phyloP scores from a whole-genome alignment of 2,797 vertebrate species.

The Menidia menidia region DNA sequence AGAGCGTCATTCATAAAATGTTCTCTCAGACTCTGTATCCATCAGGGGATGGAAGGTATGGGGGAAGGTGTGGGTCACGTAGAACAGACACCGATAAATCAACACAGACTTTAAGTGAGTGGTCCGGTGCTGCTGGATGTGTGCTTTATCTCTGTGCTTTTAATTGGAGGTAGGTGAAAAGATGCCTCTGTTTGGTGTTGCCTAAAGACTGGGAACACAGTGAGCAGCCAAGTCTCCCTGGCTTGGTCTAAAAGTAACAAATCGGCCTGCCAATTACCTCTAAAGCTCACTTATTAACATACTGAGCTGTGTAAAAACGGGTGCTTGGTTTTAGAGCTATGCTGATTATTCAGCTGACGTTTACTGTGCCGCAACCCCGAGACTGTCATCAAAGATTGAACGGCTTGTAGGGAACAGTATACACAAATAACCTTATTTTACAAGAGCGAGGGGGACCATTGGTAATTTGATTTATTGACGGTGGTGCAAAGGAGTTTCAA shows the following conservation, averaged over 20 bases:
- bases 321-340: neutral
- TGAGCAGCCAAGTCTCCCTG: slow-evolving; percentile 1
- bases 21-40: neutral
- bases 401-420: neutral
- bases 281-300: neutral
- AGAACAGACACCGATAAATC: neutral
- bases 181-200: slow-evolving; percentile 6
- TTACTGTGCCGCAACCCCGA: neutral
- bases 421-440: neutral
- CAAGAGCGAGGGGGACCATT: neutral
- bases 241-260: neutral
- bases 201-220: slow-evolving; percentile 10
- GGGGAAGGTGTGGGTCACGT: neutral
- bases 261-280: neutral
- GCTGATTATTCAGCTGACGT: neutral
- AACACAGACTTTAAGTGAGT: neutral
- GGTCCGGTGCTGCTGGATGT: neutral
- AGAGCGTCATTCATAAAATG: slow-evolving; percentile 5
- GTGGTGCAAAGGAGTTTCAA: neutral
- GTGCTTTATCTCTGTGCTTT: neutral
- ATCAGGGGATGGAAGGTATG: neutral
- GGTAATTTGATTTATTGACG: neutral
- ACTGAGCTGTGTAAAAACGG: neutral
- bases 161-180: neutral
- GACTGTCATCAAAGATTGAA: neutral